A percentile compares a stretch with the other conserved stretches of the same genome.
Conservation (phyloP, 2,888 invertebrate genomes). For the Xestia xanthographa region DNA sequence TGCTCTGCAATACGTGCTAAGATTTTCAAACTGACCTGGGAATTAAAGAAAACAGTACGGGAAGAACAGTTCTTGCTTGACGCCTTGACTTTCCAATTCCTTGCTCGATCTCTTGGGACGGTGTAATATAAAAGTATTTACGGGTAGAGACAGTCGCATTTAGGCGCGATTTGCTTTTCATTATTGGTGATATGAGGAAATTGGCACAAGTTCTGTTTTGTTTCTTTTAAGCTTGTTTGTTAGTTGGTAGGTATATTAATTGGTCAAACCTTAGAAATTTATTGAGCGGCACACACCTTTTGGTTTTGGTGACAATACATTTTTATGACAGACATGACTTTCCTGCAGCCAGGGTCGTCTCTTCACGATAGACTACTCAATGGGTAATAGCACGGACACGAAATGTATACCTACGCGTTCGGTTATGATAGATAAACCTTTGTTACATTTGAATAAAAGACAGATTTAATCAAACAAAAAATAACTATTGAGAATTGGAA, state of each 20-base stretch:
- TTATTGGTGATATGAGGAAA: not conserved
- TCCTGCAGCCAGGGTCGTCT: not conserved
- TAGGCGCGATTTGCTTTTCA: not conserved
- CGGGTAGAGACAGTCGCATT: not conserved
- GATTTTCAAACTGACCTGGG: constrained; percentile 27
- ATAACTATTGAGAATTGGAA: not conserved
- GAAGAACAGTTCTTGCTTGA: constrained; percentile 9
- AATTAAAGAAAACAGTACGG: constrained; percentile 20
- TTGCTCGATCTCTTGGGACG: constrained; percentile 3
- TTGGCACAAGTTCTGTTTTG: not conserved
- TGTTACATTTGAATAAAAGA: not conserved
- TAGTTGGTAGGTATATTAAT: too few relatives aligned
- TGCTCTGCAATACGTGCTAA: constrained; percentile 45
- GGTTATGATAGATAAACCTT: not conserved
- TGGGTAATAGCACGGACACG: not conserved
- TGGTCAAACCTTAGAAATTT: too few relatives aligned
- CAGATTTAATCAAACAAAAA: not conserved
- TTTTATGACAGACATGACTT: not conserved
- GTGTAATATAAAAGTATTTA: not conserved
- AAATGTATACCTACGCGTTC: not conserved
- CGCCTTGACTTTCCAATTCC: constrained; percentile 27
- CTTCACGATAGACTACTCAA: not conserved
- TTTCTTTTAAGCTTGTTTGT: not conserved
- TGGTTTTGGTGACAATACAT: not conserved
- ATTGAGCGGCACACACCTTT: not conserved